Base-by-base conservation (phyloP, 1,140 invertebrate species). In the Megalonaias nervosa region DNA sequence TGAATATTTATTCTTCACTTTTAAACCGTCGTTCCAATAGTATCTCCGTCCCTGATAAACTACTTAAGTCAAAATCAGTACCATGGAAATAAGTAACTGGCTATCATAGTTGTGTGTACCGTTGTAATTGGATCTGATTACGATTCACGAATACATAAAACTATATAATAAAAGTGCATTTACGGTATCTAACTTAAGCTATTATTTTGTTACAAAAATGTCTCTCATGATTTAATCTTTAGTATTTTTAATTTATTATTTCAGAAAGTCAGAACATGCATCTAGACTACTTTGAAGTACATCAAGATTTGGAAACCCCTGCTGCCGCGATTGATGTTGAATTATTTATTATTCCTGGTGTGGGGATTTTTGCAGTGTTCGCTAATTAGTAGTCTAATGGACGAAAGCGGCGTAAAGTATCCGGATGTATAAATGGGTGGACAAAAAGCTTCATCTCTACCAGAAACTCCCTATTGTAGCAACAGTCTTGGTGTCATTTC, bases 311-410 rank as follows among this genome's bases (percentile, higher is more conserved):
- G 17, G 61, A 81, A 15, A 86, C 84, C 0, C 84, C 85, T 0
- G 83, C 85, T 1, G 82, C 85, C 9, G 82, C 86, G 2, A 85
- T 89, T 17, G 89, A 90, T 68, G 82, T 90, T 0, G 85, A 89
- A 68, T 75, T 90, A 17, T 90, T 90, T 67, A 77, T 70, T 13
- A 85, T 90, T 16, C 85, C 85, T 0, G 85, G 82, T 13, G 88
- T 88, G 67, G 89, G 89, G 23, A 75, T 83, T 38, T 90, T 90
- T 77, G 85, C 88, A 14, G 85, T 83, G 21, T 87, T 90, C 73
- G 87, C 87, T 19, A 84, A 83, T 58, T 83, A 76, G 4, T 79
- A 76, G 15, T 26, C 75, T 1, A 31, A 59, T 1, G 67, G 69
- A 15, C 66, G 62, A 19, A 58, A 57, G n/a, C 23, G 38, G n/a